Conservation (phyloP, 2,888 invertebrate species). For the Lordiphosa fenestrarum region DNA sequence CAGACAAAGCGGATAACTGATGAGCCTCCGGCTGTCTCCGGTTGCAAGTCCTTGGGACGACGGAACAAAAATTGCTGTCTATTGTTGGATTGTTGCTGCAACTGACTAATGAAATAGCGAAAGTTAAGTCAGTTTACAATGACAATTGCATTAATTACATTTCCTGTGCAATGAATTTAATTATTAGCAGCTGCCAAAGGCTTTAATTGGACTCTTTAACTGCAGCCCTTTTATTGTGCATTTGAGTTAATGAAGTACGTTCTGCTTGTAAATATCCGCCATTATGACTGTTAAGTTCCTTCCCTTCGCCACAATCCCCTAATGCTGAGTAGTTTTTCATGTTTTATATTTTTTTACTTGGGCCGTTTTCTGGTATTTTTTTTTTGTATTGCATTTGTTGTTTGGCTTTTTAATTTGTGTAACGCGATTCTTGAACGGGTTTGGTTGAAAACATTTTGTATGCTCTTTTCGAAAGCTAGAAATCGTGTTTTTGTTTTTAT, state of each 20-base stretch:
- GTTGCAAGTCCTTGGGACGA: slow-evolving; percentile 7
- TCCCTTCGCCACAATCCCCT: background rate
- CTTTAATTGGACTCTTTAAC: slow-evolving; percentile 14
- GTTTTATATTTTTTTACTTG: slow-evolving; percentile 37
- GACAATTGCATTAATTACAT: slow-evolving; percentile 35
- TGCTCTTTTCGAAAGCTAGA: background rate
- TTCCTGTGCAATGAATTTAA: slow-evolving; percentile 14
- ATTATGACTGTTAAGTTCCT: slow-evolving; percentile 19
- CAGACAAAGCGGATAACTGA: slow-evolving; percentile 15
- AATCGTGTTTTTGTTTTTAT: too few species aligned
- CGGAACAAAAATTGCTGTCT: slow-evolving; percentile 23
- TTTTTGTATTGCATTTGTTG: slow-evolving; percentile 35
- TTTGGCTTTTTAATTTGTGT: slow-evolving; percentile 32
- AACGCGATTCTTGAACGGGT: background rate
- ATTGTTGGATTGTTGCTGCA: slow-evolving; percentile 14
- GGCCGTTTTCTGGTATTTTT: slow-evolving; percentile 10
- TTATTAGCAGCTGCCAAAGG: slow-evolving; percentile 28
- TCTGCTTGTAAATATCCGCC: slow-evolving; percentile 4
- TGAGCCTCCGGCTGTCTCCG: slow-evolving; percentile 1
- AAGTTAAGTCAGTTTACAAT: slow-evolving; percentile 13
- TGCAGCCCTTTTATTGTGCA: slow-evolving; percentile 2
- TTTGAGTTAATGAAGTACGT: slow-evolving; percentile 4
- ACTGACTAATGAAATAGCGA: slow-evolving; percentile 7
- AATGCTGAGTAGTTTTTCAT: slow-evolving; percentile 55
- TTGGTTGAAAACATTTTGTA: background rate